These are phyloP conservation scores for Danaus plexippus DNA, from an alignment of 1,140 invertebrate species.

Conservation along the genomic window DNA sequence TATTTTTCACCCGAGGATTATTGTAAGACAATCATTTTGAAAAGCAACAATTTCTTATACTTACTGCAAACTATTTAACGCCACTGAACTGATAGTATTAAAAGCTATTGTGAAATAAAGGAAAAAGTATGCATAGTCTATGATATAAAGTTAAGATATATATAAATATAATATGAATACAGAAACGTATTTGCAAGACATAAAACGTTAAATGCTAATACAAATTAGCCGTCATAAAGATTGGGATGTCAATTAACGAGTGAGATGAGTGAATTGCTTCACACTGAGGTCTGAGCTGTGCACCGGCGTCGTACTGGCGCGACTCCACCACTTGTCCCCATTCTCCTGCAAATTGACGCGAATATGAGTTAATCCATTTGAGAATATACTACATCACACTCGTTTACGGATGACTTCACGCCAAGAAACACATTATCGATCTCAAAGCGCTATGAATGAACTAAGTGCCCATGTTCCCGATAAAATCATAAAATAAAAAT, in stretches of 20 bases:
- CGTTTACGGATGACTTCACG: conserved; percentile 43
- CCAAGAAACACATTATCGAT: conserved; percentile 20
- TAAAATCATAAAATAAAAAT: conserved; percentile 21
- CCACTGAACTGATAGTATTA: too few species aligned
- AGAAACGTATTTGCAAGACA: conserved; percentile 8
- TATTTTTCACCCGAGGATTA: too few species aligned
- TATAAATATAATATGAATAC: neutral
- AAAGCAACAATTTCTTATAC: too few species aligned
- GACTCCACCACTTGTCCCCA: conserved; percentile 48
- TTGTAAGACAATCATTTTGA: too few species aligned
- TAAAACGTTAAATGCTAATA: conserved; percentile 14
- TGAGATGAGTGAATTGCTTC: conserved; percentile 28
- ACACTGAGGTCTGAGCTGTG: conserved; percentile 24
- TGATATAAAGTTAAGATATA: too few species aligned
- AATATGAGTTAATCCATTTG: conserved; percentile 64
- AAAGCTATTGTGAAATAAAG: too few species aligned
- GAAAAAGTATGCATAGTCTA: too few species aligned
- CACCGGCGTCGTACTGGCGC: conserved; percentile 47
- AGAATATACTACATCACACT: conserved; percentile 41
- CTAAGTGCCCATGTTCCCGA: conserved; percentile 22
- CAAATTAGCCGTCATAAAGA: conserved; percentile 29
- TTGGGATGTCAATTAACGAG: conserved; percentile 32
- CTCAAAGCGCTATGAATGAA: conserved; percentile 28
- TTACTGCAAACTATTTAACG: too few species aligned
- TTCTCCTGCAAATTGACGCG: conserved; percentile 55